Evolutionary conservation across 2,888 invertebrate genomes (phyloP).

Genomic region (Coleophora flavipennella): DNA sequence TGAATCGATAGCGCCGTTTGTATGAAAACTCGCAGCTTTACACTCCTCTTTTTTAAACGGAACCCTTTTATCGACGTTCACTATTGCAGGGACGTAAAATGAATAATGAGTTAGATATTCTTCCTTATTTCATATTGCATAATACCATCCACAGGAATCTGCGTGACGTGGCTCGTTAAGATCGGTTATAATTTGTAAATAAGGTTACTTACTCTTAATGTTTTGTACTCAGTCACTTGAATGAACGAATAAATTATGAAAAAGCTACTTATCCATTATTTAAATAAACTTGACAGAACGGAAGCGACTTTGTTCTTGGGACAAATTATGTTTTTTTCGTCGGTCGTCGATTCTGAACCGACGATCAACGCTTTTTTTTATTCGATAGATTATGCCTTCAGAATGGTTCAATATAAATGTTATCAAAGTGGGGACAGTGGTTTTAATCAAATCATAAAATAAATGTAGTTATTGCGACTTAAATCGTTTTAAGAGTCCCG

Average conservation of each 20-base stretch:
- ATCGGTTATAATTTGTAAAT: constrained; percentile 5
- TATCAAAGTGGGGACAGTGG: too few relatives aligned
- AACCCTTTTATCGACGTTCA: constrained; percentile 17
- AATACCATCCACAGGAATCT: constrained; percentile 2
- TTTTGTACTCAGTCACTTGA: background rate
- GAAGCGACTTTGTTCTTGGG: too few relatives aligned
- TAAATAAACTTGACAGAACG: too few relatives aligned
- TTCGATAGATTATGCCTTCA: too few relatives aligned
- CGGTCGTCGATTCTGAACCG: too few relatives aligned
- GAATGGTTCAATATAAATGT: too few relatives aligned
- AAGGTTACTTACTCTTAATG: background rate
- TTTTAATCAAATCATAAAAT: too few relatives aligned
- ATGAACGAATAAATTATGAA: background rate
- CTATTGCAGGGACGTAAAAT: constrained; percentile 16
- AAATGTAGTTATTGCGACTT: too few relatives aligned
- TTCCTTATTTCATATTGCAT: constrained; percentile 12
- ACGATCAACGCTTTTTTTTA: too few relatives aligned
- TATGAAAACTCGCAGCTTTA: constrained; percentile 1
- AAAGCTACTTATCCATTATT: background rate
- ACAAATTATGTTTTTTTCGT: too few relatives aligned
- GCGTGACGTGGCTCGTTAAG: constrained; percentile 6
- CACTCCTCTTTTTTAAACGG: constrained; percentile 11
- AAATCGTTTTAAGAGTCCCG: too few relatives aligned
- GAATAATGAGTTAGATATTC: constrained; percentile 12
- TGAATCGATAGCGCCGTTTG: too few relatives aligned